Base-by-base conservation (phyloP, 2,797 vertebrate genomes). In the Harpagifer antarcticus region DNA sequence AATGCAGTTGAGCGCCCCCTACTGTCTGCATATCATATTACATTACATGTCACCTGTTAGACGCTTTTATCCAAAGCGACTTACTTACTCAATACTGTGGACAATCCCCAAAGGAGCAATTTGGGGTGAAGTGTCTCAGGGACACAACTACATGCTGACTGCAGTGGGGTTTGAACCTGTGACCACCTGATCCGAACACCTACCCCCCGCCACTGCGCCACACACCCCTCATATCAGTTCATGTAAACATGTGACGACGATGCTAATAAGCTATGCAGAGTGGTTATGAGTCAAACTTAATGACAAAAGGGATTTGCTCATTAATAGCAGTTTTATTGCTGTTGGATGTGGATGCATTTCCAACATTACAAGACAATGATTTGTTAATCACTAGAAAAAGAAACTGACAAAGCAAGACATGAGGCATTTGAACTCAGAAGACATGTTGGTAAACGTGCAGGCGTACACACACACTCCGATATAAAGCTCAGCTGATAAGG, bases 261-360 rank as follows among this genome's bases (percentile, higher is more conserved):
- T 50, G 48, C 44, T 40, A 47, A 63, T 42, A 42, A 60, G n/a
- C 50, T 17, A 9, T 1, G 19, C 12, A 43, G 14, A 58, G 53
- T 55, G 43, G 58, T n/a, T n/a, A n/a, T n/a, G n/a, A n/a, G n/a
- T n/a, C n/a, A n/a, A n/a, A n/a, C n/a, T n/a, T n/a, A n/a, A n/a
- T n/a, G n/a, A n/a, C n/a, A n/a, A n/a, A 60, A 71, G 49, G 5
- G 27, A 44, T 1, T 69, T 73, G 53, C 40, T 64, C 20, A 68
- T 68, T 20, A 55, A 58, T n/a, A 50, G 12, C 40, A 48, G 3
- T 63, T 81, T 81, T 74, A 86, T 76, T 87, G 57, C 2, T 17
- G 12, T 37, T 76, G 87, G 57, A 3, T 17, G 12, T 37, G 65
- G 27, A 71, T 82, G 63, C 4, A 13, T 62, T 65, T 59, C 53